A percentile compares a stretch with the other conserved stretches of the same genome.
Conservation (phyloP, 2,888 invertebrate genomes). For the Eupithecia subumbrata region DNA sequence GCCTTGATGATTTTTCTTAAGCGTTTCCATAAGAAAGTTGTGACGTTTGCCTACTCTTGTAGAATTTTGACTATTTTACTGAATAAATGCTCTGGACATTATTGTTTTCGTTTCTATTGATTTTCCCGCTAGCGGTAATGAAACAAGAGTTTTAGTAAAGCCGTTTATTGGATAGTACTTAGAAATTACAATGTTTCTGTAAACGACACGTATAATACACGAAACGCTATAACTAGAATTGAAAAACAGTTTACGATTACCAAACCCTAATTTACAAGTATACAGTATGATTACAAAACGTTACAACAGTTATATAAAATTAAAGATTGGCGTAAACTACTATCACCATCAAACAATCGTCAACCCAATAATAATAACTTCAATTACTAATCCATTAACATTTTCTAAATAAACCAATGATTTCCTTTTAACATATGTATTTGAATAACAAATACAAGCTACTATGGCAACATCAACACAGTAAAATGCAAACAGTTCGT, state of each 20-base stretch:
- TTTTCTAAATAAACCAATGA: slow-evolving; percentile 60
- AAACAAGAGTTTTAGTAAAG: slow-evolving; percentile 64
- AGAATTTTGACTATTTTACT: slow-evolving; percentile 83
- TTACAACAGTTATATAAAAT: slow-evolving; percentile 65
- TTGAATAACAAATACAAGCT: slow-evolving; percentile 50
- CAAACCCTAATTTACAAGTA: slow-evolving; percentile 61
- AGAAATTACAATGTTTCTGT: slow-evolving; percentile 69
- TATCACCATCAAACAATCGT: slow-evolving; percentile 72
- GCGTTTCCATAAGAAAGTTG: slow-evolving; percentile 80
- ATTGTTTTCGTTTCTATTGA: slow-evolving; percentile 37
- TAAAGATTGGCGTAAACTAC: slow-evolving; percentile 70
- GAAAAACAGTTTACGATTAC: slow-evolving; percentile 50
- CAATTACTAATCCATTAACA: slow-evolving; percentile 65
- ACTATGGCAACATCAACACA: slow-evolving; percentile 43
- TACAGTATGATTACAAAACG: slow-evolving; percentile 38
- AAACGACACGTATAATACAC: slow-evolving; percentile 74
- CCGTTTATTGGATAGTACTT: slow-evolving; percentile 68
- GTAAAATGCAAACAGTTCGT: slow-evolving; percentile 40
- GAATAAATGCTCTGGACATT: slow-evolving; percentile 81
- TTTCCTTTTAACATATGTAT: slow-evolving; percentile 47
- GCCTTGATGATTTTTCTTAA: slow-evolving; percentile 79
- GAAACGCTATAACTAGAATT: slow-evolving; percentile 56
- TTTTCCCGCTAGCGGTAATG: slow-evolving; percentile 29
- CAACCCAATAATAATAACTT: slow-evolving; percentile 64
- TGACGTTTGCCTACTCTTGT: slow-evolving; percentile 84